Conservation (phyloP, 2,113 vertebrate genomes). For the Apteryx mantelli region DNA sequence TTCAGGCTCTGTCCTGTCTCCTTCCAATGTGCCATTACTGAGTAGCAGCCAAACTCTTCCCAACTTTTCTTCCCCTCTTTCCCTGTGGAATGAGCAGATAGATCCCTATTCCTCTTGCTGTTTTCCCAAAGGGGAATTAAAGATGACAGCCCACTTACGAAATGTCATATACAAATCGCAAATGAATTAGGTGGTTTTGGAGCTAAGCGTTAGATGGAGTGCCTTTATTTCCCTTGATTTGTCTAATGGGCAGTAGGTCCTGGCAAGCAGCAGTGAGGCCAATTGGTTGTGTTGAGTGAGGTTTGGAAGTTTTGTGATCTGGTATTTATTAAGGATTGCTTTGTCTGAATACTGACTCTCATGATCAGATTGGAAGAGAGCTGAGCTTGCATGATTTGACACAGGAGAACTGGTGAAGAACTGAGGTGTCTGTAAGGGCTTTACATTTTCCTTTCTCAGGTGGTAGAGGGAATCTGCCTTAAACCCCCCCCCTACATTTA, state of each 20-base stretch:
- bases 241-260: background rate
- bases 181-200: background rate
- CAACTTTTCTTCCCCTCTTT: background rate
- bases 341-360: background rate
- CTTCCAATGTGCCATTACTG: background rate
- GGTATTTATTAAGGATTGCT: background rate
- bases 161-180: background rate
- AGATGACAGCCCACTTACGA: background rate
- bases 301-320: constrained; percentile 14
- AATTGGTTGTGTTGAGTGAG: background rate
- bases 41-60: background rate
- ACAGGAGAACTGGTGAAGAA: background rate
- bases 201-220: rapidly evolving
- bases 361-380: background rate
- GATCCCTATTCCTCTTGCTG: background rate
- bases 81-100: background rate
- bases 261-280: background rate
- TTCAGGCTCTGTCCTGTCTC: constrained; percentile 6
- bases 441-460: background rate
- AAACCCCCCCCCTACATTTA: background rate
- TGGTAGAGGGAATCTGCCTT: background rate
- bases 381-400: background rate
- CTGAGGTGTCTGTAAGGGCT: background rate
- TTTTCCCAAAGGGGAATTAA: background rate
- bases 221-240: background rate